Conservation (phyloP, 2,113 vertebrate species). For the Eurypyga helias region DNA sequence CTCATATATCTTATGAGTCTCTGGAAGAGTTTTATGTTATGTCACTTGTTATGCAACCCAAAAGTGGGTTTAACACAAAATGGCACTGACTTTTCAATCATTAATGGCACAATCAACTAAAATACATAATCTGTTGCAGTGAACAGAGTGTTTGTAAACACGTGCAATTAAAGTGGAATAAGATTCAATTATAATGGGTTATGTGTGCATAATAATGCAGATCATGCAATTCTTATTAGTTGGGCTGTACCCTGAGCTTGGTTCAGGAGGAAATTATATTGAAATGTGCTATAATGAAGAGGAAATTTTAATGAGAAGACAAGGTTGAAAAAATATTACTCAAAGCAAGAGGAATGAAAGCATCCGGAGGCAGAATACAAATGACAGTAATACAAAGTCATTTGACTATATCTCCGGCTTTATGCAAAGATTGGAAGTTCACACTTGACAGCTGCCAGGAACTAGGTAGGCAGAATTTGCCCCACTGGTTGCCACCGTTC, state of each 20-base stretch:
- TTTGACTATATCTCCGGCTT: not conserved
- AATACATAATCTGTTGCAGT: constrained; percentile 40
- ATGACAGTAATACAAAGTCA: constrained; percentile 22
- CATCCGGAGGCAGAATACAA: constrained; percentile 43
- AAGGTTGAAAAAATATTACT: constrained; percentile 63
- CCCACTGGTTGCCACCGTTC: not conserved
- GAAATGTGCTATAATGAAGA: constrained; percentile 52
- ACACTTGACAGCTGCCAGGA: not conserved
- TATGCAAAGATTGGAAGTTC: not conserved
- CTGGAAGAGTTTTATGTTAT: not conserved
- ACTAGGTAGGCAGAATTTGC: not conserved
- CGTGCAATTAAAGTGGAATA: constrained; percentile 60
- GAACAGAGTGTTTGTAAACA: constrained; percentile 58
- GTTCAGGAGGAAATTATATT: constrained; percentile 41
- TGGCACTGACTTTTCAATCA: constrained; percentile 63
- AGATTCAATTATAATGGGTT: constrained; percentile 62
- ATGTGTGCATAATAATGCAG: constrained; percentile 49
- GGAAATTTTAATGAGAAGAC: constrained; percentile 65
- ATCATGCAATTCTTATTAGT: constrained; percentile 60
- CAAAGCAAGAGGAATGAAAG: constrained; percentile 47
- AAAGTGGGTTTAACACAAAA: constrained; percentile 38
- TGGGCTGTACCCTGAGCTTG: constrained; percentile 15
- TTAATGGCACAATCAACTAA: constrained; percentile 59
- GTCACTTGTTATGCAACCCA: not conserved
- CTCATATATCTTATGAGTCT: not conserved